Base-by-base conservation (phyloP, 1,140 invertebrate species). In the Leptoteleia sp. region DNA sequence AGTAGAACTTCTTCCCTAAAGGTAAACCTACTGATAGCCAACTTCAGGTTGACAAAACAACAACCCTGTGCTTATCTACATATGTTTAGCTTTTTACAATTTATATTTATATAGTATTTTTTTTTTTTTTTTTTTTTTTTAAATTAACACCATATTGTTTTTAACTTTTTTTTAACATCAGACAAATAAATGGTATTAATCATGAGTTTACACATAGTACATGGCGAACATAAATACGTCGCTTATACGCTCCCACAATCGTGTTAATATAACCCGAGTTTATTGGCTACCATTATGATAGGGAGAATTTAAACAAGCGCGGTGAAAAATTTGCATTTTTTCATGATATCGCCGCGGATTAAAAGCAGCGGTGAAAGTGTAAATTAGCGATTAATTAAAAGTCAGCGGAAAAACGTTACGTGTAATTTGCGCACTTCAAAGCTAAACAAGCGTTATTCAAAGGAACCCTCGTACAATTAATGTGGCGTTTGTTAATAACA, bases 341-440 rank as follows among this genome's bases (percentile, higher is more conserved):
- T 27, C n/a, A 12, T 35, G 48, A 54, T 65, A 54, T 9, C 13
- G 47, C 47, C 38, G 31, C 27, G 7, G 17, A 54, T 67, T 54
- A 47, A 55, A 67, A 64, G 42, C 40, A 37, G 5, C 6, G 31
- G 11, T 8, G 22, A 43, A 29, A 27, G 12, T 37, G 62, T 55
- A 65, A 35, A 65, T 65, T 29, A 52, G 19, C 12, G 22, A 65
- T 54, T 45, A 43, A 52, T 54, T 54, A 54, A 42, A 54, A 42
- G 48, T 54, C 25, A 5, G 11, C 8, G 19, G 8, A 37, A 57
- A 61, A 33, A 31, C 7, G 15, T 31, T n/a, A 40, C 40, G n/a
- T 31, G 22, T n/a, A 38, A 47, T 61, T 47, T 48, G 19, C n/a
- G 3, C 38, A 15, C 22, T 8, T 42, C 1, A 42, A 57, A 42